Evolutionary conservation across 2,888 invertebrate genomes (phyloP).

Genomic region (Desoria tigrina): DNA sequence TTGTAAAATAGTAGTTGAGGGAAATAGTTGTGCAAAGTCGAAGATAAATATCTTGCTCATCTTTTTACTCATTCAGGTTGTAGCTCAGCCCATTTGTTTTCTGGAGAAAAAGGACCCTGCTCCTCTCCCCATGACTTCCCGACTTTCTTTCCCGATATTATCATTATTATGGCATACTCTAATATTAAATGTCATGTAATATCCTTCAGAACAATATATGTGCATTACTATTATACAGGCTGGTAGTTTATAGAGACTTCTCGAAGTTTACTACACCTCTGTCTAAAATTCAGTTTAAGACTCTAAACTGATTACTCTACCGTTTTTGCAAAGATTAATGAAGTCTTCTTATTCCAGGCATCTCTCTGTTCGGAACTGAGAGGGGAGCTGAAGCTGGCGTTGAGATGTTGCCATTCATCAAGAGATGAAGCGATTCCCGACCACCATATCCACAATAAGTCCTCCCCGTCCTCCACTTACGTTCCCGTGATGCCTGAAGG

Average conservation of each 20-base stretch:
- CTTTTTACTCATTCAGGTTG: conserved; percentile 14
- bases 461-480: conserved; percentile 72
- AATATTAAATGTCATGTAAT: too few species aligned
- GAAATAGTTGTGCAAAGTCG: neutral
- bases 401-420: conserved; percentile 66
- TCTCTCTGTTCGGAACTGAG: conserved; percentile 93
- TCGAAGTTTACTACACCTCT: too few species aligned
- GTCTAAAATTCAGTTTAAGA: too few species aligned
- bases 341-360: conserved; percentile 61
- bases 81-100: conserved; percentile 13
- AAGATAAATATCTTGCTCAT: conserved; percentile 21
- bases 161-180: neutral
- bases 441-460: conserved; percentile 65
- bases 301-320: too few species aligned
- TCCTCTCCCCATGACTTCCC: conserved; percentile 3
- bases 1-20: conserved; percentile 7
- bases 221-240: too few species aligned
- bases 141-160: conserved; percentile 1
- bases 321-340: too few species aligned
- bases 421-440: conserved; percentile 50
- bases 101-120: conserved; percentile 8
- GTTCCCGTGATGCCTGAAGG: conserved; percentile 66
- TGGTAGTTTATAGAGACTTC: too few species aligned
- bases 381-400: conserved; percentile 86
- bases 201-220: too few species aligned